Evolutionary conservation across 2,797 vertebrate species (phyloP).

Genomic region (Etheostoma perlongum): DNA sequence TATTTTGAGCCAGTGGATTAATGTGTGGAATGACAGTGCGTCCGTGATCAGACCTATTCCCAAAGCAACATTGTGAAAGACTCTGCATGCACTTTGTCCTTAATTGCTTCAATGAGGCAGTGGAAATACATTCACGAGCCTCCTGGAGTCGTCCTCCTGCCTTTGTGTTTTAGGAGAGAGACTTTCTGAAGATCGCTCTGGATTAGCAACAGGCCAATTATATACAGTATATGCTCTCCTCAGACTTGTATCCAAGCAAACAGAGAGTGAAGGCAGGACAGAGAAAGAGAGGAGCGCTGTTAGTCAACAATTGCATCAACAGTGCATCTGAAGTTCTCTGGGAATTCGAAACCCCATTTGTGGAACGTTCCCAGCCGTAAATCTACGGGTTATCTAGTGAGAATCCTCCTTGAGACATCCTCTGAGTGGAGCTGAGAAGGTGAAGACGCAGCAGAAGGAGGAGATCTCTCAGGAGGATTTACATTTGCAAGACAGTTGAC

Average conservation of each 20-base stretch:
- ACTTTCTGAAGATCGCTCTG: constrained; percentile 55
- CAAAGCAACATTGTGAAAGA: constrained; percentile 74
- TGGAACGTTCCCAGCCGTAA: constrained; percentile 72
- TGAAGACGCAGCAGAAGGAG: constrained; percentile 60
- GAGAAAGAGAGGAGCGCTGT: constrained; percentile 35
- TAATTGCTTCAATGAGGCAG: constrained; percentile 73
- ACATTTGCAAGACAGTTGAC: constrained; percentile 69
- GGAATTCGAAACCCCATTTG: constrained; percentile 66
- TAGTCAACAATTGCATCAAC: constrained; percentile 61
- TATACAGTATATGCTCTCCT: constrained; percentile 44
- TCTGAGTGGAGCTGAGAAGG: constrained; percentile 62
- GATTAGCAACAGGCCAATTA: constrained; percentile 66
- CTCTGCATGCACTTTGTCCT: constrained; percentile 74
- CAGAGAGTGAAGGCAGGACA: constrained; percentile 44
- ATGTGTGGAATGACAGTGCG: constrained; percentile 66
- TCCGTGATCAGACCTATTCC: constrained; percentile 69
- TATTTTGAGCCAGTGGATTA: constrained; percentile 54
- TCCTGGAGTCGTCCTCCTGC: constrained; percentile 61
- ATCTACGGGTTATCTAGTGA: constrained; percentile 68
- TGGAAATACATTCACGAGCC: constrained; percentile 72
- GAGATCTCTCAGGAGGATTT: constrained; percentile 70
- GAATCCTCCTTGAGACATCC: constrained; percentile 64
- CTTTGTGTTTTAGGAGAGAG: constrained; percentile 55
- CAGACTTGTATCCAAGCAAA: constrained; percentile 65
- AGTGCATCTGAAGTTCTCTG: constrained; percentile 72